Base-by-base conservation (phyloP, 1,140 invertebrate species). In the Pseudomyrmex flavicornis region DNA sequence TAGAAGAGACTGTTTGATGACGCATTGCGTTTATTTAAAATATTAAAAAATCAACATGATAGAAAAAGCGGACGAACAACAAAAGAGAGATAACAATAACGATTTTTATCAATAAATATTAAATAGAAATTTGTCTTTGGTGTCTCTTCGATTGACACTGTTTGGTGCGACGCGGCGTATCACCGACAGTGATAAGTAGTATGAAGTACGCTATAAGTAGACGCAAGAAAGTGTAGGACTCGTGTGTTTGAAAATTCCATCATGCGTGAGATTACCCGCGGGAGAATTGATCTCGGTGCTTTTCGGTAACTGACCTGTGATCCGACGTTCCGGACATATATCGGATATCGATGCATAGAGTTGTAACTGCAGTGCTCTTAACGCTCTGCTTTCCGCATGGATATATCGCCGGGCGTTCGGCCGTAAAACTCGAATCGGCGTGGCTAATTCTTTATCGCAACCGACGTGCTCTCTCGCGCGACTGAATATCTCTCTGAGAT, bases 271-370 rank as follows among this genome's bases (percentile, higher is more conserved):
- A 69, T 69, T 69, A 56, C 1, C 56, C 35, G 75, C 20, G 44
- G 61, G 17, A 52, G 62, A 5, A 79, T 79, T 79, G 75, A 79
- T 79, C 35, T 35, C 76, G 52, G 20, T 70, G 20, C 66, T 79
- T 52, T 79, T 79, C 52, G 65, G 52, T 70, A 70, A 70, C 76
- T 79, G 76, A 79, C 52, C 65, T 69, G 20, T 56, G 76, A 69
- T 79, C 76, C 52, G 76, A 79, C 65, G 20, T 58, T 77, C 22
- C 35, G 17, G 10, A 59, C 59, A 15, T 35, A 22, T 50, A 77
- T 83, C 73, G 73, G 74, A 76, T 83, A 83, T 83, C 73, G 82
- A 77, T 77, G 56, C 62, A 83, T 22, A 59, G 20, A 79, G 54
- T 79, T 46, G 63, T 77, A 69, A 77, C 75, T 77, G 61, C 52